Evolutionary conservation across 2,113 vertebrate genomes (phyloP), one percentile per base, ranked within the genome.

Genomic region (Vanacampus margaritifer): DNA sequence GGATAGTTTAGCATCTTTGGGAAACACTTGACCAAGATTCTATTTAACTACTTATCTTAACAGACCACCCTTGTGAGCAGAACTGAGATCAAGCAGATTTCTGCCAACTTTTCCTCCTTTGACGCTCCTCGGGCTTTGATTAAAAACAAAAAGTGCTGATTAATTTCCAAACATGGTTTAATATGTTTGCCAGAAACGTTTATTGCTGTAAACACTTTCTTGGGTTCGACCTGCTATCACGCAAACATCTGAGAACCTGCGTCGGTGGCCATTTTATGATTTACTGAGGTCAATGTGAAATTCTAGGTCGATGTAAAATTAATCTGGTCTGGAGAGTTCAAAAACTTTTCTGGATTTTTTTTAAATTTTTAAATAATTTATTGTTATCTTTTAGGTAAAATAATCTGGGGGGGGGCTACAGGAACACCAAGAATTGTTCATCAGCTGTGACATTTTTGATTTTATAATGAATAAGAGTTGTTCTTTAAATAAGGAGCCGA

Each of bases 161-260:
- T 50, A 45, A 36, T 48, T 35, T 7, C 2, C 26, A 54, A 32
- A 41, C 36, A 43, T 2, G 54, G 37, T 41, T 41, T 23, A 24
- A 46, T 28, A 50, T 14, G 59, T 35, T n/a, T 39, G 75, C 76
- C 69, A 80, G 64, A 63, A 77, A 58, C 16, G 56, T 59, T 65
- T 62, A 51, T 14, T 71, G 45, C 48, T 37, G 68, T 72, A 61
- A 76, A 73, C 37, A 66, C 19, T 17, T 73, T 56, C 70, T 46
- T 1, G 37, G 46, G 59, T 64, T 58, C 28, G 56, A 54, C 19
- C 26, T 43, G 46, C 39, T 45, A 32, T 48, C 6, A 60, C 21
- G 50, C 14, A 63, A 75, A 41, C 11, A 56, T 58, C 23, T n/a
- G 21, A 65, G 35, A 73, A 72, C 69, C 36, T 68, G 26, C 59